Evolutionary conservation across 2,888 invertebrate species (phyloP).

Genomic region (Eutolmus rufibarbis): DNA sequence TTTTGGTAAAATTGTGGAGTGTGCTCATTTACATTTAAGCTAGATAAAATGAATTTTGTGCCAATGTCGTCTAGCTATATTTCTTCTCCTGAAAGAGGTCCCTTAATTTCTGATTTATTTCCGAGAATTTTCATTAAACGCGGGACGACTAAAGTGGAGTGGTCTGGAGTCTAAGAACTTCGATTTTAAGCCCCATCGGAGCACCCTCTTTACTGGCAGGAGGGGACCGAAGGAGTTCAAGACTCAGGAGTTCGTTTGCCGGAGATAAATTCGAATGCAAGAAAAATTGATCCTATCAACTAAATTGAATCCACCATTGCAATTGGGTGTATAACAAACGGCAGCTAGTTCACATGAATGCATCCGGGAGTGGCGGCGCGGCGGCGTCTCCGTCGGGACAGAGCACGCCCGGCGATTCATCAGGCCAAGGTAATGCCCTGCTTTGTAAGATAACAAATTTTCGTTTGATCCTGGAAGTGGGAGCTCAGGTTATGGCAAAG

Average conservation of each 20-base stretch:
- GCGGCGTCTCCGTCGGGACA: not conserved
- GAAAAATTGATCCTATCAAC: constrained; percentile 58
- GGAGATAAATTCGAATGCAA: constrained; percentile 32
- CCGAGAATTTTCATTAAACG: not conserved
- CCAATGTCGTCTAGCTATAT: not conserved
- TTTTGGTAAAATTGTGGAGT: too few species aligned
- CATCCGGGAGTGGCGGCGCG: not conserved
- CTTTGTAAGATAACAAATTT: constrained; percentile 34
- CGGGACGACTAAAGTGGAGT: not conserved
- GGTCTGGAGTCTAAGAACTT: not conserved
- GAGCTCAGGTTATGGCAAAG: constrained; percentile 30
- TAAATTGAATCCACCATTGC: constrained; percentile 62
- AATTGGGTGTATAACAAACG: constrained; percentile 48
- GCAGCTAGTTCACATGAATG: constrained; percentile 46
- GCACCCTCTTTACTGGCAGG: not conserved
- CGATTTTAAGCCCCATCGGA: not conserved
- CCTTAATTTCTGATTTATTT: not conserved
- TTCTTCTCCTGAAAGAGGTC: not conserved
- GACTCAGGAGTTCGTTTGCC: not conserved
- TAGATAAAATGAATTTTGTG: not conserved
- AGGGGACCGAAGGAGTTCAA: not conserved
- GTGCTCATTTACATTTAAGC: too few species aligned
- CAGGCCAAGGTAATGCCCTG: constrained; percentile 15
- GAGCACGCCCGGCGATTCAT: not conserved
- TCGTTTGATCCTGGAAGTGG: constrained; percentile 26